Conservation (phyloP, 2,797 vertebrate species). For the Corythornis leucogaster region DNA sequence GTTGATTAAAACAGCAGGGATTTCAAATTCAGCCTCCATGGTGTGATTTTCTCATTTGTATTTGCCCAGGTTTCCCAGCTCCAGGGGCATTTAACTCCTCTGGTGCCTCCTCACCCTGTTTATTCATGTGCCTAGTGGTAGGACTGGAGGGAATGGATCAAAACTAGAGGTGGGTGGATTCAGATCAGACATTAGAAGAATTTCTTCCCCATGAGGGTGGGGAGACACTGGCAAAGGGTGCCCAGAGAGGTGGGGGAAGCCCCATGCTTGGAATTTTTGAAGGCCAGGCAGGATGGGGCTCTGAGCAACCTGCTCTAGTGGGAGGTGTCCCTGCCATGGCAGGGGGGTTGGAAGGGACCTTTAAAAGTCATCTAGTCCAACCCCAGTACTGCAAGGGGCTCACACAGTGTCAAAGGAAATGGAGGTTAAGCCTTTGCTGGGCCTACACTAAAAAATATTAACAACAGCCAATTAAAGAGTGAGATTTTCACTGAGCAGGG, state of each 20-base stretch:
- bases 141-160: no score
- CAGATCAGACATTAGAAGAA: no score
- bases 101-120: not conserved
- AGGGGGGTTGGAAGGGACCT: not conserved
- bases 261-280: no score
- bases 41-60: not conserved
- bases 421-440: not conserved
- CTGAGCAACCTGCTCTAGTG: no score
- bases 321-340: no score
- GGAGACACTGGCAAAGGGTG: no score
- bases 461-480: not conserved
- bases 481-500: not conserved
- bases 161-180: no score
- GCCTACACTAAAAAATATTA: not conserved
- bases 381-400: not conserved
- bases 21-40: not conserved
- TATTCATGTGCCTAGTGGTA: not conserved
- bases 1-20: slow-evolving; percentile 18
- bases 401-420: not conserved
- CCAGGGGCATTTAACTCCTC: not conserved
- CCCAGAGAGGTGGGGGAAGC: no score
- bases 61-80: not conserved
- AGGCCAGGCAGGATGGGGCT: no score
- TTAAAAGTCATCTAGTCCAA: not conserved
- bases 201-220: no score